Base-by-base conservation (phyloP, 2,797 vertebrate species). In the Cuniculus paca region DNA sequence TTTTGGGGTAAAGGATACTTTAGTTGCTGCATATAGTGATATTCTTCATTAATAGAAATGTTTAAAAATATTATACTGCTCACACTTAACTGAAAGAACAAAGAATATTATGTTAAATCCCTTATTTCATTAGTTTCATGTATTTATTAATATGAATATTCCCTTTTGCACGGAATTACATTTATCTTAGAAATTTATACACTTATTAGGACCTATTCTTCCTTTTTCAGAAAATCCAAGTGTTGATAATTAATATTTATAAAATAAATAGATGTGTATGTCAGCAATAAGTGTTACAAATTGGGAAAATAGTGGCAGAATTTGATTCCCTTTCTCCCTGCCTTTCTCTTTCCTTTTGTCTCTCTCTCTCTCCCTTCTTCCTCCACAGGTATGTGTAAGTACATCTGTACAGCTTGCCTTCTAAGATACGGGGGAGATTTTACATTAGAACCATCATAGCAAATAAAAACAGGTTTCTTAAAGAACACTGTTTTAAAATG, bases 381-480 rank as follows among this genome's bases (percentile, higher is more conserved):
- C 36, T 4, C 78, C 52, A 22, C 42, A 45, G 14, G 39, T 82
- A 3, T 39, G 13, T 28, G 2, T 42, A 5, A 19, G 5, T 70
- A 12, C 39, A 26, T 58, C 6, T 74, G 14, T 10, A 26, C 4
- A 70, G 0, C 6, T 90, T 6, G 56, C 16, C 13, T 74, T 91
- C 42, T 68, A 42, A 65, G 3, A 79, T 81, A 77, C 89, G 58
- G 65, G 36, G 28, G 8, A 12, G 24, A 34, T 74, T 24, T 6
- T 10, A 17, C 2, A 48, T 92, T 88, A 79, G 93, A 82, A 60
- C 34, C 72, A 8, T 83, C 20, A 86, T 58, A 58, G 70, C 42
- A 90, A 97, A 87, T 74, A 42, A 1, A 86, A 95, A 75, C 13
- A 50, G 6, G 0, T 19, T 77, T 91, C 92, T 96, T 94, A 95